Conservation (phyloP, 2,888 invertebrate genomes). For the Nudaria mundana region DNA sequence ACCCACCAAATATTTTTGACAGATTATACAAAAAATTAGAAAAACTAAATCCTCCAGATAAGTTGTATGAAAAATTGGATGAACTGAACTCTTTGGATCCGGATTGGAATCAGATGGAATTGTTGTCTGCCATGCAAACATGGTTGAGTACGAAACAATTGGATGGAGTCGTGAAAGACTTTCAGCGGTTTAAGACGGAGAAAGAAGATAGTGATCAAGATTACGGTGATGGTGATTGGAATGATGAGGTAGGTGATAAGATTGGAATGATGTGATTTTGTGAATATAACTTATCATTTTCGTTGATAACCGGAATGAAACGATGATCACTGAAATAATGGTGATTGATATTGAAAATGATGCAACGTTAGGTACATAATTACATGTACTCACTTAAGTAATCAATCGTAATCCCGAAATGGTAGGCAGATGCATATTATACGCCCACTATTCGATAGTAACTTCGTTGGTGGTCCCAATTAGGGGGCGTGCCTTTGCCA, state of each 20-base stretch:
- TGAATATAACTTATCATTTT: too few relatives aligned
- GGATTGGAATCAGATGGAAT: constrained; percentile 36
- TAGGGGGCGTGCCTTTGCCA: too few relatives aligned
- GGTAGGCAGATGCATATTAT: too few relatives aligned
- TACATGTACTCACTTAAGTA: too few relatives aligned
- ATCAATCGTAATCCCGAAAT: too few relatives aligned
- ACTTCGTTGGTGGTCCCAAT: too few relatives aligned
- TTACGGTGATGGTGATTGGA: constrained; percentile 55
- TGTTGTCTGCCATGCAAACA: constrained; percentile 57
- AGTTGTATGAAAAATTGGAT: constrained; percentile 58
- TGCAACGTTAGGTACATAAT: too few relatives aligned
- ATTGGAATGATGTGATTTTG: neutral
- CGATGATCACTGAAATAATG: too few relatives aligned
- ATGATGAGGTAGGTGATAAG: constrained; percentile 58
- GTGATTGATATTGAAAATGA: too few relatives aligned
- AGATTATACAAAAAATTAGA: constrained; percentile 62
- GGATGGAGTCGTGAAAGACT: constrained; percentile 53
- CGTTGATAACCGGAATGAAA: too few relatives aligned
- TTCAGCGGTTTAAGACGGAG: constrained; percentile 52
- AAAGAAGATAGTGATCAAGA: constrained; percentile 48
- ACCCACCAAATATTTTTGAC: constrained; percentile 52
- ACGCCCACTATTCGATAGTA: too few relatives aligned
- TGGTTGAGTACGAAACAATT: constrained; percentile 58
- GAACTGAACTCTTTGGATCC: constrained; percentile 52
- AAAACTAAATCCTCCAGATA: constrained; percentile 49